These are phyloP conservation scores for Homarus americanus DNA, from an alignment of 1,140 invertebrate species.

Conservation along the genomic window DNA sequence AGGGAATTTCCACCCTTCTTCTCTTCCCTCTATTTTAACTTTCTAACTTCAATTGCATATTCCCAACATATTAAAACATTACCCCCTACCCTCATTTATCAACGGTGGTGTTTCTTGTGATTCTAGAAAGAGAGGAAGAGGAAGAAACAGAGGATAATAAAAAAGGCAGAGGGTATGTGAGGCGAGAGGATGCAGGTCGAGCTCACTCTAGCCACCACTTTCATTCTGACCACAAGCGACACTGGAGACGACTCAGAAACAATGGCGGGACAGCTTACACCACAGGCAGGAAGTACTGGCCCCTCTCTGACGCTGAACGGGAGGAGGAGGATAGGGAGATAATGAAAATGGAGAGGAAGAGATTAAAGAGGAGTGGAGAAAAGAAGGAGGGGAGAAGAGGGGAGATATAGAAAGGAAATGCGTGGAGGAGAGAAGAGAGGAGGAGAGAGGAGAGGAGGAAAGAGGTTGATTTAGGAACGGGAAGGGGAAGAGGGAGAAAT, in stretches of 20 bases:
- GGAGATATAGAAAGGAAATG: not conserved
- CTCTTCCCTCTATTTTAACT: too few species aligned
- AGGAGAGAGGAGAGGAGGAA: not conserved
- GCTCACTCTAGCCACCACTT: too few species aligned
- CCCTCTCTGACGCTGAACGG: not conserved
- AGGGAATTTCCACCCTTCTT: not conserved
- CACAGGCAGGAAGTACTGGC: slow-evolving; percentile 11
- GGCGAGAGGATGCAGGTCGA: not conserved
- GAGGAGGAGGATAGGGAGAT: not conserved
- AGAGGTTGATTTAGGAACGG: not conserved
- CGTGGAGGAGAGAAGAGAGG: not conserved
- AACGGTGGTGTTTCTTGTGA: too few species aligned
- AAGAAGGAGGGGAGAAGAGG: not conserved
- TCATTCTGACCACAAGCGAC: slow-evolving; percentile 11
- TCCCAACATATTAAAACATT: not conserved
- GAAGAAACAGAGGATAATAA: too few species aligned
- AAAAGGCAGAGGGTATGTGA: not conserved
- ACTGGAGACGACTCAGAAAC: not conserved
- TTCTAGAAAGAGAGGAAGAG: too few species aligned
- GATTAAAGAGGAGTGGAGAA: not conserved
- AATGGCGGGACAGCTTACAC: not conserved
- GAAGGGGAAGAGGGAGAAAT: not conserved
- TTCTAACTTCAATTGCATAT: too few species aligned
- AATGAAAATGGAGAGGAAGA: not conserved
- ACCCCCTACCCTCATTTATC: not conserved